Evolutionary conservation across 2,113 vertebrate species (phyloP).

Genomic region (Myxocyprinus asiaticus): DNA sequence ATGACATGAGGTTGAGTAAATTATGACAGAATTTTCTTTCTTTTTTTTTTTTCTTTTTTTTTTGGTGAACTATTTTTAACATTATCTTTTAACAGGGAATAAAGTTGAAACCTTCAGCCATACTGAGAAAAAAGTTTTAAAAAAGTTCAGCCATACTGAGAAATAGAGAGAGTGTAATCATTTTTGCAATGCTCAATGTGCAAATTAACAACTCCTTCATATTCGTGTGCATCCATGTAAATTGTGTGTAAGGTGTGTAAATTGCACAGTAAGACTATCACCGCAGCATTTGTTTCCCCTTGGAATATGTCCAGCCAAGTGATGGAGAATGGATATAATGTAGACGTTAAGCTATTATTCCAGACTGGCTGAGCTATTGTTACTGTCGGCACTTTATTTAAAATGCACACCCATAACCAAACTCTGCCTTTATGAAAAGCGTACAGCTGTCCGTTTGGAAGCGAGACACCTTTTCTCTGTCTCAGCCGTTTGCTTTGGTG

Average conservation of each 20-base stretch:
- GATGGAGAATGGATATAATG: not conserved
- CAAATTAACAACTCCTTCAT: not conserved
- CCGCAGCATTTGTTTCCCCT: slow-evolving; percentile 12
- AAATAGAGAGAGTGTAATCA: not conserved
- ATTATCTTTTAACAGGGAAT: no score
- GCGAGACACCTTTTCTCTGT: not conserved
- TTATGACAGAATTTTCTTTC: no score
- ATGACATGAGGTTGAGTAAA: no score
- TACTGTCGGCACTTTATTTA: slow-evolving; percentile 13
- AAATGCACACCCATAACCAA: slow-evolving; percentile 33
- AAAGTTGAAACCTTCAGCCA: no score
- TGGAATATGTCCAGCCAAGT: slow-evolving; percentile 14
- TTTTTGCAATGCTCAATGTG: not conserved
- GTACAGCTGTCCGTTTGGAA: not conserved
- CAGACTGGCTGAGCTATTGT: slow-evolving; percentile 23
- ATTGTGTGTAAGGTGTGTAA: slow-evolving; percentile 19
- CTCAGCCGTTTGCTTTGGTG: slow-evolving; percentile 5
- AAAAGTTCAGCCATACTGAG: no score
- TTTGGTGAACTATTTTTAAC: no score
- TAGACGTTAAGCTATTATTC: slow-evolving; percentile 35
- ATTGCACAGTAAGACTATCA: slow-evolving; percentile 19
- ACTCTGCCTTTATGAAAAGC: not conserved
- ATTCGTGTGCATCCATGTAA: slow-evolving; percentile 18
- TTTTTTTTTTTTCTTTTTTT: no score
- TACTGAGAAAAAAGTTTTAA: no score